Evolutionary conservation across 2,888 invertebrate genomes (phyloP).

Genomic region (Ochlodes sylvanus): DNA sequence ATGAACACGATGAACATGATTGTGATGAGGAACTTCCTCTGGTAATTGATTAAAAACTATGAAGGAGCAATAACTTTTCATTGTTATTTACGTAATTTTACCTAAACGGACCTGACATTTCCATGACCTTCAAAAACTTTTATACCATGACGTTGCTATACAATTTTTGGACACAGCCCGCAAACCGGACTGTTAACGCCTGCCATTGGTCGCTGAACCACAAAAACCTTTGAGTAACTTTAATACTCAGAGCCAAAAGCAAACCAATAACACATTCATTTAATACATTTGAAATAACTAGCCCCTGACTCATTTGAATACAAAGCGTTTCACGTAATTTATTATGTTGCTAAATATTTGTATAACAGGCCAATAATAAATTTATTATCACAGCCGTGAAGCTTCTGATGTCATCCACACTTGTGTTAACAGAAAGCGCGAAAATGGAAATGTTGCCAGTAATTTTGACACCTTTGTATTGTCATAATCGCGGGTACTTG

Average conservation of each 20-base stretch:
- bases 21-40: too few species aligned
- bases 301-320: slow-evolving; percentile 30
- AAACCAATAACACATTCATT: slow-evolving; percentile 21
- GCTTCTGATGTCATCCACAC: slow-evolving; percentile 17
- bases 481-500: background rate
- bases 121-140: too few species aligned
- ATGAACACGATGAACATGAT: too few species aligned
- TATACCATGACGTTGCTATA: too few species aligned
- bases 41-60: too few species aligned
- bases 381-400: slow-evolving; percentile 27
- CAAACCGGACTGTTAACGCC: background rate
- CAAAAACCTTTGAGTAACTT: background rate
- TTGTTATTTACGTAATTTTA: too few species aligned
- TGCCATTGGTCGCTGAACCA: background rate
- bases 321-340: slow-evolving; percentile 18
- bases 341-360: slow-evolving; percentile 18
- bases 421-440: slow-evolving; percentile 17
- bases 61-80: too few species aligned
- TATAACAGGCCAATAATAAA: slow-evolving; percentile 26
- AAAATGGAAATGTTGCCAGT: background rate
- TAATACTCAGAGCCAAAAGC: background rate
- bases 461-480: background rate
- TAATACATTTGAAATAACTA: slow-evolving; percentile 31
- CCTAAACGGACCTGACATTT: too few species aligned
- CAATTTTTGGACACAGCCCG: background rate